Conservation (phyloP, 2,888 invertebrate genomes). For the Cepaea hortensis region DNA sequence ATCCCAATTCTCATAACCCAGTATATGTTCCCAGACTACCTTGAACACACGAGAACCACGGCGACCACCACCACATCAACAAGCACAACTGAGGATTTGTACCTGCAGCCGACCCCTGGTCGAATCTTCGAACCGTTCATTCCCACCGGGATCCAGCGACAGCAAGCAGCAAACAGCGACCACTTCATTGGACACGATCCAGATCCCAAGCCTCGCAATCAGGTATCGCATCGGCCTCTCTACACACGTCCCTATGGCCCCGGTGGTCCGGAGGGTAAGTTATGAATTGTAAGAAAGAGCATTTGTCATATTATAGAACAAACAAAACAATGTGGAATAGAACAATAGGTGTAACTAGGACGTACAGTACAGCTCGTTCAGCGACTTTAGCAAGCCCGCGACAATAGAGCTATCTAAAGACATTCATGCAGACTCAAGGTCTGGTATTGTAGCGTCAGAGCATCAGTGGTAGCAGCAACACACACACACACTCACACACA, state of each 20-base stretch:
- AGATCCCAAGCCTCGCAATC: neutral
- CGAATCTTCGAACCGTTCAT: neutral
- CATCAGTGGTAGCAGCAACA: no score
- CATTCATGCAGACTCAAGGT: neutral
- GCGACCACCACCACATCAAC: neutral
- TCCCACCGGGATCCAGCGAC: neutral
- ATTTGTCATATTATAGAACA: neutral
- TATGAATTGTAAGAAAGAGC: neutral
- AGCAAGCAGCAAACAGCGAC: constrained; percentile 9
- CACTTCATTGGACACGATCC: neutral
- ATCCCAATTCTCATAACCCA: neutral
- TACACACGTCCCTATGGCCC: neutral
- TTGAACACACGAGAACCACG: constrained; percentile 14
- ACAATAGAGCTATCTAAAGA: neutral
- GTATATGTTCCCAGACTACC: constrained; percentile 9
- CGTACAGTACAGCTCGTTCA: neutral
- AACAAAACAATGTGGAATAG: no score
- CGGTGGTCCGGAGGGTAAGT: neutral
- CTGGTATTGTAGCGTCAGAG: no score
- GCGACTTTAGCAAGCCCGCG: neutral
- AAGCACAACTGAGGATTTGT: neutral
- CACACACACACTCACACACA: no score
- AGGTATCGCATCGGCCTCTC: neutral
- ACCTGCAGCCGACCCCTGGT: neutral
- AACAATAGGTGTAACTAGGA: no score